Conservation (phyloP, 1,140 invertebrate genomes). For the Amphibalanus amphitrite region DNA sequence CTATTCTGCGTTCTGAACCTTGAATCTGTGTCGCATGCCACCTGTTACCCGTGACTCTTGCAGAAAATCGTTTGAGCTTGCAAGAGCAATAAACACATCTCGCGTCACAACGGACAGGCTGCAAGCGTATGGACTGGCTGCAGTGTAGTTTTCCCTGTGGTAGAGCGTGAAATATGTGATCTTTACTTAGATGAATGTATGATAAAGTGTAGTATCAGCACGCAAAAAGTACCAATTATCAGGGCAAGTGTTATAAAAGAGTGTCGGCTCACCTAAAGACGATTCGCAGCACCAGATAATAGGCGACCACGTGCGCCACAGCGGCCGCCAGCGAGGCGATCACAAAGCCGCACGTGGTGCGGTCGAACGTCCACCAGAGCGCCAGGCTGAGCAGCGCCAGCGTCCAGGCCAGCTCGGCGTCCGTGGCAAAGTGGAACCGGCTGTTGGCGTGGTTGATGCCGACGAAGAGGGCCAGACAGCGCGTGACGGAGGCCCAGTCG, state of each 20-base stretch:
- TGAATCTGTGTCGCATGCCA: too few relatives aligned
- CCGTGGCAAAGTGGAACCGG: conserved; percentile 31
- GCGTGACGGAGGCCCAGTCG: conserved; percentile 32
- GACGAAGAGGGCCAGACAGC: conserved; percentile 32
- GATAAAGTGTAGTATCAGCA: too few relatives aligned
- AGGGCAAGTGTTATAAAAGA: not conserved
- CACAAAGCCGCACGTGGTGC: conserved; percentile 27
- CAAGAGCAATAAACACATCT: too few relatives aligned
- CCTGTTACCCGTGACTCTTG: too few relatives aligned
- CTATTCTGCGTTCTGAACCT: too few relatives aligned
- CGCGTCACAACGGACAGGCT: too few relatives aligned
- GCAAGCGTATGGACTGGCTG: too few relatives aligned
- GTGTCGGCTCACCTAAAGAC: not conserved
- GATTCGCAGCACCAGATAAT: not conserved
- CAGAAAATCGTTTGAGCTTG: too few relatives aligned
- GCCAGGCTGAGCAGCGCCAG: conserved; percentile 29
- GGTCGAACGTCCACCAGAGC: conserved; percentile 31
- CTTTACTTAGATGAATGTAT: not conserved
- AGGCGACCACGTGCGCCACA: not conserved
- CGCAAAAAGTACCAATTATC: not conserved
- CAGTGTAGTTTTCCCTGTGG: too few relatives aligned
- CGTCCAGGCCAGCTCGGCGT: conserved; percentile 28
- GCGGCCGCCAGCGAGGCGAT: not conserved
- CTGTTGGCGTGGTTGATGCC: conserved; percentile 33
- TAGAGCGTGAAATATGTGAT: not conserved